Evolutionary conservation across 2,888 invertebrate species (phyloP), one percentile per base, ranked within the genome.

Genomic region (Artemia sinica): DNA sequence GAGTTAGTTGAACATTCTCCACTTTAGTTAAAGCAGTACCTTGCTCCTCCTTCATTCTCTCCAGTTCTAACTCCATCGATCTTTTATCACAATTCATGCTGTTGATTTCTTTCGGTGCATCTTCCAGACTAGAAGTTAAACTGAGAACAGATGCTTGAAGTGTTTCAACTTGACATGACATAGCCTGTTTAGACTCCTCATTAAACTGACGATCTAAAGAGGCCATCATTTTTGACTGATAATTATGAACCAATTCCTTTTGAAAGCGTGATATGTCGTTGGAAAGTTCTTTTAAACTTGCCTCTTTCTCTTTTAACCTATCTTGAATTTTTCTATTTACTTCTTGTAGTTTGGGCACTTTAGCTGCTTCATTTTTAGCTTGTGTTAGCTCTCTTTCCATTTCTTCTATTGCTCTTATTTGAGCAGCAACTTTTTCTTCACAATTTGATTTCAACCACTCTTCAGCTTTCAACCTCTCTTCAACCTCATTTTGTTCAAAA

Each of bases 401-500:
- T 58, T 58, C 10, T 28, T 8, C 63, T 58, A 10, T 58, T 10
- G 63, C 63, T n/a, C 8, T 28, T 10, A 18, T 10, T 10, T 58
- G 14, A 58, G 63, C 11, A n/a, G 14, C 63, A 58, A 58, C 14
- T 58, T 58, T 58, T 28, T 58, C 63, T 28, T 58, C 63, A 58
- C 10, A 58, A n/a, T 8, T 18, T 18, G 63, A 58, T 58, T 58
- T 58, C 63, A 58, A 18, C 10, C 18, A 8, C 10, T 58, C 58
- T 8, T 58, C 66, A n/a, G 8, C 28, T 8, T 9, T 28, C 9
- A 66, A 66, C 18, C n/a, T 49, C n/a, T n/a, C 28, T 18, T 66
- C 18, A 9, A 28, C 49, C 66, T 13, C 49, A 66, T n/a, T 13
- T 18, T 18, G 8, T 66, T n/a, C 49, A 48, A 2, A 0, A 58